Evolutionary conservation across 2,797 vertebrate genomes (phyloP), one percentile per base, ranked within the genome.

Genomic region (Ambastaia sidthimunki): DNA sequence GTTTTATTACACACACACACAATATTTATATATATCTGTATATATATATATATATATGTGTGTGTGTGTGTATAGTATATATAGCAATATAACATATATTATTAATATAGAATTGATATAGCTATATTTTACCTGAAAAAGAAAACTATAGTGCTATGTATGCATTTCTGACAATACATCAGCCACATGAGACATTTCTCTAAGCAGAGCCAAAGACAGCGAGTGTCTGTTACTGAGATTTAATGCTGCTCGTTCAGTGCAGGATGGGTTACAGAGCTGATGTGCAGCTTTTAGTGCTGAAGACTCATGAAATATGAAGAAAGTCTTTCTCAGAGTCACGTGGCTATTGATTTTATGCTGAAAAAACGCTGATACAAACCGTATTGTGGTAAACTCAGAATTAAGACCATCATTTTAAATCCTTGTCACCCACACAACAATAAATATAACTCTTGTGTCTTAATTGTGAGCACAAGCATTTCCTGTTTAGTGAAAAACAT

Each of bases 261-360:
- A 19, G 19, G 18, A 50, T 67, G 73, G 28, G 69, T 71, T 62
- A 71, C 76, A 76, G 76, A 67, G 70, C 76, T 83, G 73, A 70
- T 80, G 59, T 71, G 80, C 59, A 48, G 80, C 57, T 77, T 67
- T 67, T 82, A 76, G 74, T 84, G 80, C 72, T 28, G 73, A 48
- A 76, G 60, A 63, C 74, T 82, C 69, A 86, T 86, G 34, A 86
- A 84, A 84, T 80, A 86, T 86, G 85, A 71, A 84, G 69, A 52
- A 73, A 74, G 78, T 73, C 63, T 60, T 60, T 80, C 54, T 76
- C 74, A 25, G 67, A 65, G 67, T 80, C 62, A 77, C 52, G 15
- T 71, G 65, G 50, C 28, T 84, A 86, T 80, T 78, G 85, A 84
- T 86, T 59, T 60, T 54, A 54, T 31, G 37, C 48, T 67, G 59